Evolutionary conservation across 1,140 invertebrate species (phyloP).

Genomic region (Pinna nobilis): DNA sequence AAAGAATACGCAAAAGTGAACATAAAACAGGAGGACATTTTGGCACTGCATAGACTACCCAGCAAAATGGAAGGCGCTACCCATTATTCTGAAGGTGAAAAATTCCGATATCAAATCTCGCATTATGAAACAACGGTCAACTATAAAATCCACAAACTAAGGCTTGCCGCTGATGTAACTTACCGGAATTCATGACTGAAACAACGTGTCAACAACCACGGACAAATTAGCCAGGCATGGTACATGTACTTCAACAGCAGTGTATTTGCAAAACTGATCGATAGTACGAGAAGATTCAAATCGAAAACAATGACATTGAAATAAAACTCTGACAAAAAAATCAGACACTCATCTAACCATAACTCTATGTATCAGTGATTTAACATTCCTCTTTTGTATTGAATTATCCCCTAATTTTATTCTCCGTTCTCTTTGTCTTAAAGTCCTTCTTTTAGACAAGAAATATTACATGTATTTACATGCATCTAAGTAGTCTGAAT

Average conservation of each 20-base stretch:
- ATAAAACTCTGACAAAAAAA: not conserved
- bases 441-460: too few relatives aligned
- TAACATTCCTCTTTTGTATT: too few relatives aligned
- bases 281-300: not conserved
- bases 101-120: not conserved
- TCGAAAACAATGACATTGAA: not conserved
- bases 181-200: not conserved
- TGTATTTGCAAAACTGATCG: not conserved
- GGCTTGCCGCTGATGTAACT: not conserved
- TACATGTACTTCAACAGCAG: not conserved
- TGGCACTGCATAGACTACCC: not conserved
- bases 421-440: too few relatives aligned
- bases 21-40: not conserved
- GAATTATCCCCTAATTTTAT: too few relatives aligned
- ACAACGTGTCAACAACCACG: not conserved
- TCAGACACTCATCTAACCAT: not conserved
- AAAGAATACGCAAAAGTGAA: not conserved
- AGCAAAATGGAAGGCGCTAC: not conserved
- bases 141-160: too few relatives aligned
- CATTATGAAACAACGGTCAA: not conserved
- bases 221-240: not conserved
- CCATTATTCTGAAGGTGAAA: not conserved
- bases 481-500: too few relatives aligned
- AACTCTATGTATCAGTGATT: not conserved
- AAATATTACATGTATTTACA: too few relatives aligned